Evolutionary conservation across 1,140 invertebrate species (phyloP).

Genomic region (Choristoneura fumiferana): DNA sequence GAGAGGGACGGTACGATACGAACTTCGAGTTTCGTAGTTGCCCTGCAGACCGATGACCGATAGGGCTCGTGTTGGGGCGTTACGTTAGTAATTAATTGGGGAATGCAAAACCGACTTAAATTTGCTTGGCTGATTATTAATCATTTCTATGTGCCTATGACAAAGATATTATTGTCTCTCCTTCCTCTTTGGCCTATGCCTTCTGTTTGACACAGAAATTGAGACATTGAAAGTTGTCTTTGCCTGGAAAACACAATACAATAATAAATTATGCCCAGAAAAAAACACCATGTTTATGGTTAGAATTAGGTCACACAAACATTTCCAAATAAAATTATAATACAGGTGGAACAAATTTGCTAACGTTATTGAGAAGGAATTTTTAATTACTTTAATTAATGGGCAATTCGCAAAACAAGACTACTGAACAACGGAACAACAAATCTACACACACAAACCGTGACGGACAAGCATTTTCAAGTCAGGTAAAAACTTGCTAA

Average conservation of each 20-base stretch:
- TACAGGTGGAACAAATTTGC: conserved; percentile 23
- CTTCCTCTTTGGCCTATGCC: too few relatives aligned
- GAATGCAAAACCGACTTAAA: too few relatives aligned
- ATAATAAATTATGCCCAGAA: background rate
- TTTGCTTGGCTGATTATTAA: too few relatives aligned
- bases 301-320: conserved; percentile 35
- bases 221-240: conserved; percentile 26
- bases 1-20: too few relatives aligned
- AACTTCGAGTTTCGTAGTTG: too few relatives aligned
- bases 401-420: conserved; percentile 70
- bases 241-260: conserved; percentile 22
- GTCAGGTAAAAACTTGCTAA: conserved; percentile 77
- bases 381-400: conserved; percentile 58
- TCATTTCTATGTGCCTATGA: too few relatives aligned
- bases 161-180: too few relatives aligned
- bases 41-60: too few relatives aligned
- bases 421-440: conserved; percentile 43
- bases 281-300: conserved; percentile 37
- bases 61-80: too few relatives aligned
- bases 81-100: too few relatives aligned
- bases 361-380: conserved; percentile 25
- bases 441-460: conserved; percentile 50
- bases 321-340: conserved; percentile 21
- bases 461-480: conserved; percentile 60
- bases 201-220: too few relatives aligned